phyloP scores from a whole-genome alignment of 2,888 invertebrate genomes.

The Brachypterus glaber region DNA sequence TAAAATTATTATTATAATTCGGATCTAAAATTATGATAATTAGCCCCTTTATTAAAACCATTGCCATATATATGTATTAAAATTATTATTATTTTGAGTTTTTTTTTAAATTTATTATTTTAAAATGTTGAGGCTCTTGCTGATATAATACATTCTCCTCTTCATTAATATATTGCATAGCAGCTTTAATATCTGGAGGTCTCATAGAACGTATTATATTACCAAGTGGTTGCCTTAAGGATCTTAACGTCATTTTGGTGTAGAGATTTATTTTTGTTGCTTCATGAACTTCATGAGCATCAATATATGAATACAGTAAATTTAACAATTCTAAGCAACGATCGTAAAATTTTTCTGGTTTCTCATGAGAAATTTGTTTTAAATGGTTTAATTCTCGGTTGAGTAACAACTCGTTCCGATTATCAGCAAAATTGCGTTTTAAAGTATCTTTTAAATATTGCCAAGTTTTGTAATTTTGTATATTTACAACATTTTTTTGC shows the following conservation, averaged over 20 bases:
- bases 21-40: no score
- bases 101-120: no score
- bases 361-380: conserved; percentile 15
- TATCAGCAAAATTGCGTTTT: conserved; percentile 15
- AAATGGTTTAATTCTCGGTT: conserved; percentile 17
- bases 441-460: conserved; percentile 7
- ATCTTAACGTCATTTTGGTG: conserved; percentile 10
- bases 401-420: conserved; percentile 17
- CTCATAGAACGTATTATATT: conserved; percentile 13
- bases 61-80: no score
- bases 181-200: conserved; percentile 10
- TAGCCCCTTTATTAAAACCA: no score
- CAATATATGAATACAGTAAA: conserved; percentile 11
- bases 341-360: conserved; percentile 18
- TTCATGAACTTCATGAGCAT: conserved; percentile 9
- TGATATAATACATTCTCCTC: conserved; percentile 12
- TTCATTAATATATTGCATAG: conserved; percentile 9
- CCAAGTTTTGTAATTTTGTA: conserved; percentile 11
- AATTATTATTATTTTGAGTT: no score
- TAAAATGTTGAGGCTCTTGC: no score
- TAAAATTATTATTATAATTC: no score
- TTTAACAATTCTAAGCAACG: conserved; percentile 12
- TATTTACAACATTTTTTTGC: conserved; percentile 12
- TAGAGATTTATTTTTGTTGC: conserved; percentile 11
- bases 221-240: conserved; percentile 13